Evolutionary conservation across 2,113 vertebrate species (phyloP).

Genomic region (Ameiurus melas): DNA sequence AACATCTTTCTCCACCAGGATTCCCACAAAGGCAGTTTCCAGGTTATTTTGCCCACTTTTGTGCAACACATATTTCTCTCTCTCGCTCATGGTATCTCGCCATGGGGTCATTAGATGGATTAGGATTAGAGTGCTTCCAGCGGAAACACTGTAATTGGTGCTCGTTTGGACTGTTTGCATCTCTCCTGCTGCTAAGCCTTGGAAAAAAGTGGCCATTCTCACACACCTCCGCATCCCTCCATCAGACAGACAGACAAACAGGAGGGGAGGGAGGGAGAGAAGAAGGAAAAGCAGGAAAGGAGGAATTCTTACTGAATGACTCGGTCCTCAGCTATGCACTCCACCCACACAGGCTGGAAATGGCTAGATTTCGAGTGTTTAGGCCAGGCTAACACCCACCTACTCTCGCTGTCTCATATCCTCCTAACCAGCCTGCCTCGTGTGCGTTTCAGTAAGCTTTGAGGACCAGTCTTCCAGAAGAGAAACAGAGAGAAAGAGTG

Average conservation of each 20-base stretch:
- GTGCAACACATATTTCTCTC: background rate
- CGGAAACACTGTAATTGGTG: conserved; percentile 26
- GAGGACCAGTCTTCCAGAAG: conserved; percentile 39
- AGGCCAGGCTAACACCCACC: conserved; percentile 33
- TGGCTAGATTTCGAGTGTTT: conserved; percentile 43
- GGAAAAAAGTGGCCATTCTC: conserved; percentile 4
- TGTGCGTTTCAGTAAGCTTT: background rate
- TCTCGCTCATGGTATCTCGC: background rate
- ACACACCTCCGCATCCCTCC: conserved; percentile 7
- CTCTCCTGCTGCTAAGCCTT: background rate
- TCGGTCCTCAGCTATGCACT: conserved; percentile 39
- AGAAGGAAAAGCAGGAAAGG: conserved; percentile 30
- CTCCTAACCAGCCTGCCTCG: conserved; percentile 13
- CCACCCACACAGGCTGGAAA: conserved; percentile 36
- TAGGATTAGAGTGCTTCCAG: conserved; percentile 29
- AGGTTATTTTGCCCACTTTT: background rate
- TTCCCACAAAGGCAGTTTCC: background rate
- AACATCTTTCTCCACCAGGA: conserved; percentile 27
- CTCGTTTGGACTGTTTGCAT: background rate
- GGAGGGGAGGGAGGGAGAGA: background rate
- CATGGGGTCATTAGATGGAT: conserved; percentile 31
- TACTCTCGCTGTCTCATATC: conserved; percentile 4
- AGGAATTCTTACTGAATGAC: conserved; percentile 42
- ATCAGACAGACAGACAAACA: conserved; percentile 18
- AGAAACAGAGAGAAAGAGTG: conserved; percentile 13